These are phyloP conservation scores for Mastigias papua DNA, from an alignment of 30 jellyfish, hydroid and myxozoan genomes.

Conservation along the genomic window DNA sequence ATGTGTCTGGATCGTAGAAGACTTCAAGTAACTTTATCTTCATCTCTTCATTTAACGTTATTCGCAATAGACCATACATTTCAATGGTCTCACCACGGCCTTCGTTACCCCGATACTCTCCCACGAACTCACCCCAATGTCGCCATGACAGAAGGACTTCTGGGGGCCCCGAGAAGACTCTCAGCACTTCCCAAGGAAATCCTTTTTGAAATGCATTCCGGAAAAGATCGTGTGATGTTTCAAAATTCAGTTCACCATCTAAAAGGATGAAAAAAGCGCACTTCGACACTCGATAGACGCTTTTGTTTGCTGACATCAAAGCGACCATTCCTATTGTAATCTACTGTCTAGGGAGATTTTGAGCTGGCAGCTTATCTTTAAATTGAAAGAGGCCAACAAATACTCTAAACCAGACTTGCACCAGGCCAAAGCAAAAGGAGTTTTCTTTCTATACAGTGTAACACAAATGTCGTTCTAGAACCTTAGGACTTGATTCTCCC, in stretches of 20 bases:
- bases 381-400: too few relatives aligned
- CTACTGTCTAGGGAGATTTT: too few relatives aligned
- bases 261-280: too few relatives aligned
- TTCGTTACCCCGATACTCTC: conserved; percentile 48
- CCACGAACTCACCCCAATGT: conserved; percentile 76
- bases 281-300: too few relatives aligned
- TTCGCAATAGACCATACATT: conserved; percentile 55
- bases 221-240: conserved; percentile 51
- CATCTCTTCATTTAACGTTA: conserved; percentile 34
- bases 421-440: too few relatives aligned
- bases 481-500: too few relatives aligned
- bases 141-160: conserved; percentile 66
- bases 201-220: conserved; percentile 48
- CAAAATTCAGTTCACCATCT: conserved; percentile 48
- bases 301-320: too few relatives aligned
- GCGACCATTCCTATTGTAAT: too few relatives aligned
- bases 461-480: too few relatives aligned
- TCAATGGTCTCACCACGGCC: conserved; percentile 34
- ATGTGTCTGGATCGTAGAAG: conserved; percentile 62
- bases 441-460: too few relatives aligned
- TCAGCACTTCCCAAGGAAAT: conserved; percentile 77
- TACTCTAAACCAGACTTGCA: too few relatives aligned
- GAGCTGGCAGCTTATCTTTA: too few relatives aligned
- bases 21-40: conserved; percentile 46
- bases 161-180: conserved; percentile 73